phyloP scores from a whole-genome alignment of 2,113 vertebrate genomes.

The Platichthys stellatus region DNA sequence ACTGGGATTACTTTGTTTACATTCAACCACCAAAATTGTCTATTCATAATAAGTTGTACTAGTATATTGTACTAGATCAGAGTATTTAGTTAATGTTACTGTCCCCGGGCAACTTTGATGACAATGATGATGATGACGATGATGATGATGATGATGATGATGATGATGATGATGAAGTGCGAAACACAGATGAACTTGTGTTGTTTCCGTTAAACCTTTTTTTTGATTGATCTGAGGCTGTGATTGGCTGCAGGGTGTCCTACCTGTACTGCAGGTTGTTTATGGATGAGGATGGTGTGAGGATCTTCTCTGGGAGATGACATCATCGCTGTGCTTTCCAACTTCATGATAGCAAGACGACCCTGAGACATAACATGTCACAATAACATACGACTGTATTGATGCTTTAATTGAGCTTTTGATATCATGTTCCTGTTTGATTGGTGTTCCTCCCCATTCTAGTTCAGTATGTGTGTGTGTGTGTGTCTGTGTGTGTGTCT shows the following conservation, averaged over 20 bases:
- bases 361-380: constrained; percentile 79
- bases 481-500: constrained; percentile 17
- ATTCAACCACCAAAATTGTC: neutral
- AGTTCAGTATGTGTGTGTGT: neutral
- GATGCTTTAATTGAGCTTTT: too few species aligned
- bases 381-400: neutral
- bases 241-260: constrained; percentile 41
- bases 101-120: too few species aligned
- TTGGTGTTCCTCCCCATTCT: neutral
- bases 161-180: too few species aligned
- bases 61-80: too few species aligned
- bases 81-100: too few species aligned
- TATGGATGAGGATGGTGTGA: constrained; percentile 81
- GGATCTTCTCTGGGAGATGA: constrained; percentile 80
- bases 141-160: too few species aligned
- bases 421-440: too few species aligned
- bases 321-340: constrained; percentile 80
- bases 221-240: neutral
- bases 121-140: too few species aligned
- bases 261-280: constrained; percentile 80
- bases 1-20: neutral
- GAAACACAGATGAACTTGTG: too few species aligned
- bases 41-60: neutral
- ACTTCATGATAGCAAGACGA: constrained; percentile 81
- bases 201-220: neutral